Base-by-base conservation (phyloP, 1,140 invertebrate genomes). In the Cepaea nemoralis region DNA sequence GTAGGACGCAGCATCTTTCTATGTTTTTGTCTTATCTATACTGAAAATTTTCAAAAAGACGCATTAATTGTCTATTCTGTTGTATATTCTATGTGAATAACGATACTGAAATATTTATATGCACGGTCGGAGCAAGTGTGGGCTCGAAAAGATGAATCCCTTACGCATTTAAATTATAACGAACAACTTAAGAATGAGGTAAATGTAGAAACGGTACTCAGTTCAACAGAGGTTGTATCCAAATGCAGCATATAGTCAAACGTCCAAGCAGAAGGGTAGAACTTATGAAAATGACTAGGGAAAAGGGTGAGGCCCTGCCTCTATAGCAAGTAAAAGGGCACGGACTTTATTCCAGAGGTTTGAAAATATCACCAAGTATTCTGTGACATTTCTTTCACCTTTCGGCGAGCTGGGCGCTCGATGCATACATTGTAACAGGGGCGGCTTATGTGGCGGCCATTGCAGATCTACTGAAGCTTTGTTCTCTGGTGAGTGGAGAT, bases 341-440 rank as follows among this genome's bases (percentile, higher is more conserved):
- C 42, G 63, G 77, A 69, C 63, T 69, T 67, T 78, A 78, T 78
- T 78, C 77, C 66, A 78, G 59, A 78, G 77, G 77, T 69, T 78
- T 78, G 59, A 78, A 78, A 78, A 78, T 78, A 78, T 78, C 77
- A 78, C 77, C 66, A 69, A 2, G 77, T 78, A 78, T 78, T 78
- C 35, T 69, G 48, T 78, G 77, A 78, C 77, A 78, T 78, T 78
- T 78, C 24, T 48, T 55, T 78, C 77, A 78, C 77, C 77, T 78
- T 78, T 78, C 24, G 40, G 40, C 77, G 31, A 40, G 24, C 77
- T 42, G 40, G 1, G 39, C 3, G 22, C 63, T 69, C 19, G 77
- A 67, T 78, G 77, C 77, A 78, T 70, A 40, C 16, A 63, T 2
- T 63, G 59, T 63, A 63, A 27, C n/a, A 63, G 59, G 14, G n/a